phyloP scores from a whole-genome alignment of 2,113 vertebrate genomes.

The Pomatorhinus ruficollis region DNA sequence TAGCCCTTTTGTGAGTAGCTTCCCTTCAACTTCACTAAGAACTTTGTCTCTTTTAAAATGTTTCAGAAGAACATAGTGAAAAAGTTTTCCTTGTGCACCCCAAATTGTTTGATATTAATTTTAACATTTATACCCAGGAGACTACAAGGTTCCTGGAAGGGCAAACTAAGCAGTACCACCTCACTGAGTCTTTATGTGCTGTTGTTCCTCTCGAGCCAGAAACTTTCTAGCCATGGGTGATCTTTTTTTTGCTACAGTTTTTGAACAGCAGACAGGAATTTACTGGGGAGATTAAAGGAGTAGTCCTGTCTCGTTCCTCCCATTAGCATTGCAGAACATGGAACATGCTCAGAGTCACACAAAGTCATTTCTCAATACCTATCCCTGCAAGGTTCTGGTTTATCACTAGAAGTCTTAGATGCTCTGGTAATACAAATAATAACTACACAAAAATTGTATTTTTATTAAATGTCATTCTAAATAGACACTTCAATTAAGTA shows the following conservation, averaged over 20 bases:
- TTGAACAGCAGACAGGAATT: neutral
- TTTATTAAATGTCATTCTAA: neutral
- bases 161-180: neutral
- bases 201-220: neutral
- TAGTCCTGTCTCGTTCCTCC: neutral
- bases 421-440: neutral
- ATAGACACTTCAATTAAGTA: conserved; percentile 33
- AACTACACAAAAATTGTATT: neutral
- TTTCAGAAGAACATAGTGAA: neutral
- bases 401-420: neutral
- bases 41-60: neutral
- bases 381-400: neutral
- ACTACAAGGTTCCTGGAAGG: neutral
- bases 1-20: neutral
- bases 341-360: neutral
- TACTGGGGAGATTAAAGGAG: neutral
- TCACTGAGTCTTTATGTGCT: neutral
- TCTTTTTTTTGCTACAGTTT: neutral
- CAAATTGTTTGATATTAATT: neutral
- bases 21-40: neutral
- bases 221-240: neutral
- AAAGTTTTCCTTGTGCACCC: neutral
- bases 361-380: neutral
- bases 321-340: neutral
- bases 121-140: neutral